Base-by-base conservation (phyloP, 2,797 vertebrate species). In the Oreortyx pictus region DNA sequence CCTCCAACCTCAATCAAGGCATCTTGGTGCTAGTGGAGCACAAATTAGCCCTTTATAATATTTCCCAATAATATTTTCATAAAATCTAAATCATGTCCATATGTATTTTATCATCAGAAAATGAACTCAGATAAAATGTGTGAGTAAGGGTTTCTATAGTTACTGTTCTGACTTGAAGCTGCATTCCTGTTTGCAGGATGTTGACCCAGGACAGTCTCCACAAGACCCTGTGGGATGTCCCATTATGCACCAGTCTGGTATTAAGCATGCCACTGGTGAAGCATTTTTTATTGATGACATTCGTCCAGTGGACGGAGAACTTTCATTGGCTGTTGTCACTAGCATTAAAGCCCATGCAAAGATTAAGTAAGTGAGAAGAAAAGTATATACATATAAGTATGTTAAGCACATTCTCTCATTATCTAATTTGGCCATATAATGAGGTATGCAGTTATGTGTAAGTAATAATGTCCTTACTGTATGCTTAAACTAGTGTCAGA, bases 211-310 rank as follows among this genome's bases (percentile, higher is more conserved):
- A 17, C 98, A 98, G 94, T 83, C 92, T 18, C 52, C 54, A 14
- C 88, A 97, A 81, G 98, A 99, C 89, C 97, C 97, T 2, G 97
- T 99, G 76, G 98, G 98, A 4, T 96, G 92, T 86, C 98, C 98
- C 37, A 54, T 98, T 82, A 97, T 97, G 97, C 98, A 98, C 79
- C 97, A 97, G 81, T 98, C 98, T 1, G 98, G 97, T 71, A 89
- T 98, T 91, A 98, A 98, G 84, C 98, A 98, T 11, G 92, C 98
- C 79, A 98, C 98, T 1, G 98, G 98, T 7, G 98, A 99, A 93
- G 98, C 98, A 0, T 86, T 98, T 14, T 99, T 97, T 96, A 96
- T 96, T 5, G 98, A 98, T 73, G 98, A 98, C 96, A 95, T 98
- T 9, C 96, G 96, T 20, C 81, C 56, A 4, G 72, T 95, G 2